Evolutionary conservation across 2,888 invertebrate species (phyloP).

Genomic region (Parapristionchus giblindavisi): DNA sequence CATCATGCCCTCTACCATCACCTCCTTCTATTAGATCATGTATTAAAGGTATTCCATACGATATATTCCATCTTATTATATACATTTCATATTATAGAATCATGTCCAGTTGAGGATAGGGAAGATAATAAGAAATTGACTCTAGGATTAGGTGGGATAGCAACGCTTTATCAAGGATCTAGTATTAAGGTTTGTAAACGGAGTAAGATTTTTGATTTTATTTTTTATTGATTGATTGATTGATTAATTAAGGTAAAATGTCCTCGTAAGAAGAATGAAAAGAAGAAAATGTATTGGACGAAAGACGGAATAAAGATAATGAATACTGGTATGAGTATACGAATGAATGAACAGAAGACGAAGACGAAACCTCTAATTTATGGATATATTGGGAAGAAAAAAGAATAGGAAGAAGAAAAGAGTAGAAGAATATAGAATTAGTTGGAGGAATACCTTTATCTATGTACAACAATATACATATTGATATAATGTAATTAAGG

Average conservation of each 20-base stretch:
- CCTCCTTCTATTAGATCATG: not conserved
- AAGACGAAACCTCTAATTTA: no score
- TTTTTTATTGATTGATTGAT: not conserved
- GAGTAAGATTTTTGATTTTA: not conserved
- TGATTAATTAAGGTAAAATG: constrained; percentile 77
- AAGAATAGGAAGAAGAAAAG: no score
- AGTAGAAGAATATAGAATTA: not conserved
- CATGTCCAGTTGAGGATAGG: constrained; percentile 72
- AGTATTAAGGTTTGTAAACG: constrained; percentile 79
- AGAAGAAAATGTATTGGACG: constrained; percentile 82
- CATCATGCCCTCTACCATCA: not conserved
- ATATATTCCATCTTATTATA: not conserved
- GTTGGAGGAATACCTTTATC: no score
- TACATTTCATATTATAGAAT: not conserved
- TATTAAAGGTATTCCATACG: not conserved
- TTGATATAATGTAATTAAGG: no score
- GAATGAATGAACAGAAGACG: not conserved
- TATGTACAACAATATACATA: no score
- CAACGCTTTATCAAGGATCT: constrained; percentile 88
- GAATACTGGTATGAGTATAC: constrained; percentile 75
- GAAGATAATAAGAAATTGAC: constrained; percentile 79
- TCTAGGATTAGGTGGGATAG: constrained; percentile 88
- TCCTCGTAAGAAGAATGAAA: constrained; percentile 82
- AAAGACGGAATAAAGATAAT: constrained; percentile 82
- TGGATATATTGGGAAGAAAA: no score